These are phyloP conservation scores for Lycophotia porphyrea DNA, from an alignment of 2,888 invertebrate species.

Conservation along the genomic window DNA sequence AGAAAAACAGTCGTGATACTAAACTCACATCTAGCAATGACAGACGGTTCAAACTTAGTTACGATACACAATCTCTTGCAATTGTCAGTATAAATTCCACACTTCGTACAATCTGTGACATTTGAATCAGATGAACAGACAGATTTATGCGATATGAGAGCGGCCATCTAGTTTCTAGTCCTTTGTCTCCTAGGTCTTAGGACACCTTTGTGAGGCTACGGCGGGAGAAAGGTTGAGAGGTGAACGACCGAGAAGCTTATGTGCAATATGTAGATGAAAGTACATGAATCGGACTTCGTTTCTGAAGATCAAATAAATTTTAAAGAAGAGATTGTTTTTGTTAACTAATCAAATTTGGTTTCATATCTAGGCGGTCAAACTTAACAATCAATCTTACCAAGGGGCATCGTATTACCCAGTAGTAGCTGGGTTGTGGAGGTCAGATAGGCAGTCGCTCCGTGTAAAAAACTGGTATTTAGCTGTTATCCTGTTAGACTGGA, in stretches of 20 bases:
- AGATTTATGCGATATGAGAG: slow-evolving; percentile 45
- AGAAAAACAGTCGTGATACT: not conserved
- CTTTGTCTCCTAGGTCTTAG: slow-evolving; percentile 45
- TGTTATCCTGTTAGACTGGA: too few species aligned
- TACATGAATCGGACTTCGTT: slow-evolving; percentile 14
- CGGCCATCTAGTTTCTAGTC: slow-evolving; percentile 33
- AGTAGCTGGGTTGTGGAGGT: too few species aligned
- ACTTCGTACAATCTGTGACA: slow-evolving; percentile 20
- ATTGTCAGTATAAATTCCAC: slow-evolving; percentile 29
- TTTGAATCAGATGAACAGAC: slow-evolving; percentile 36
- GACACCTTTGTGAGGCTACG: slow-evolving; percentile 39
- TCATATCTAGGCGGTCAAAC: not conserved
- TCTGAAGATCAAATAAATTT: slow-evolving; percentile 4
- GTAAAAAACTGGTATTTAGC: too few species aligned
- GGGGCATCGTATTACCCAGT: too few species aligned
- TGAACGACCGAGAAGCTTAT: slow-evolving; percentile 9
- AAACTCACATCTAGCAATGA: not conserved
- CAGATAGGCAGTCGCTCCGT: too few species aligned
- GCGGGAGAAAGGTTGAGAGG: slow-evolving; percentile 32
- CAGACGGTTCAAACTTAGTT: not conserved
- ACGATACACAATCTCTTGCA: slow-evolving; percentile 7
- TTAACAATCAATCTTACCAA: too few species aligned
- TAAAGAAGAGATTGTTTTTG: not conserved
- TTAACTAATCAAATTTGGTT: not conserved
- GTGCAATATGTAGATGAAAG: slow-evolving; percentile 28